phyloP scores from a whole-genome alignment of 2,113 vertebrate genomes.

The Numida meleagris region DNA sequence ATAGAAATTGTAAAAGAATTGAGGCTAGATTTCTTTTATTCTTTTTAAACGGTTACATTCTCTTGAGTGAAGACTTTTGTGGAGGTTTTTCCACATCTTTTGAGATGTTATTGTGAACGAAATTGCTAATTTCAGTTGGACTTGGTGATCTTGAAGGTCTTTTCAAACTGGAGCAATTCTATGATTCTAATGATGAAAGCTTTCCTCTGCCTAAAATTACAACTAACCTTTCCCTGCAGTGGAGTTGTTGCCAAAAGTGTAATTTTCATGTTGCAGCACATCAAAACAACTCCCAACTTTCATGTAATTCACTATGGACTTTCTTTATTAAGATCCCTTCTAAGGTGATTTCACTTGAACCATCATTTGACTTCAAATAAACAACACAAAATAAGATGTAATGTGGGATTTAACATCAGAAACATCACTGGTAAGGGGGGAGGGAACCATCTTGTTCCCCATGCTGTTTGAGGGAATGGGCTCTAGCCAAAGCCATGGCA shows the following conservation, averaged over 20 bases:
- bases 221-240: neutral
- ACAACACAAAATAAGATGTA: neutral
- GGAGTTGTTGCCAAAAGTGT: neutral
- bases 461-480: too few species aligned
- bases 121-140: too few species aligned
- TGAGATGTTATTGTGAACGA: neutral
- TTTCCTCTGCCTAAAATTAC: neutral
- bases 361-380: neutral
- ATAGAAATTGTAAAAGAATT: slow-evolving; percentile 8
- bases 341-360: neutral
- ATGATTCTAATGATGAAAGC: neutral
- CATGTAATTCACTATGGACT: neutral
- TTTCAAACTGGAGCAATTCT: too few species aligned
- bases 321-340: neutral
- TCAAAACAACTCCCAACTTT: neutral
- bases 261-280: neutral
- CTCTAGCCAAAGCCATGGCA: rapidly evolving
- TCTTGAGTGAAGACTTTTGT: neutral
- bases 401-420: neutral
- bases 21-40: neutral
- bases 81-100: neutral
- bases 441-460: too few species aligned
- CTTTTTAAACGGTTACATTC: neutral
- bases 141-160: too few species aligned
- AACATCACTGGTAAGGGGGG: neutral